These are phyloP conservation scores for Paradisaea rubra DNA, from an alignment of 2,113 vertebrate genomes.

Conservation along the genomic window DNA sequence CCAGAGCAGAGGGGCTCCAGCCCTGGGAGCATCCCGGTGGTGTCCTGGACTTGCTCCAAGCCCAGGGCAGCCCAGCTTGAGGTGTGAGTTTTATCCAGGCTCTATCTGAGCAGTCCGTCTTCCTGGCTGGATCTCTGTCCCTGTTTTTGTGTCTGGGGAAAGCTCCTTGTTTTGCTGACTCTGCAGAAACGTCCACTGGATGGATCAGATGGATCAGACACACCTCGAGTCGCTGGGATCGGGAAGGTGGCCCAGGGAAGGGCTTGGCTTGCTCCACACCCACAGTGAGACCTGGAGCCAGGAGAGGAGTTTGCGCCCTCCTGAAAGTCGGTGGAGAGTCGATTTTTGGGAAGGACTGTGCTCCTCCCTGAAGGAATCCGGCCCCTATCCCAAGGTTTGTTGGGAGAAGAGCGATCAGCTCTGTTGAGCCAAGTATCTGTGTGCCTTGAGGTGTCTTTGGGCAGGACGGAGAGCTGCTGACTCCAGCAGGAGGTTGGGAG, in stretches of 20 bases:
- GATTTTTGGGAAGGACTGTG: rapidly evolving
- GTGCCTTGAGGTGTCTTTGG: background rate
- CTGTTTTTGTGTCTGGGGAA: background rate
- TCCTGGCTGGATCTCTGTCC: background rate
- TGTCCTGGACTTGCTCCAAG: background rate
- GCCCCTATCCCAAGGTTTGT: background rate
- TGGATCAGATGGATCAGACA: background rate
- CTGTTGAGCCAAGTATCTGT: rapidly evolving
- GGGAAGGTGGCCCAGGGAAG: background rate
- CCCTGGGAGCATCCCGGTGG: rapidly evolving
- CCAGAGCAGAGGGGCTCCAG: background rate
- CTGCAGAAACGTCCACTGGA: rapidly evolving
- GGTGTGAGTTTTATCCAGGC: background rate
- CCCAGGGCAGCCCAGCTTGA: background rate
- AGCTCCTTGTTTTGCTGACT: background rate
- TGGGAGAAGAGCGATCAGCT: rapidly evolving
- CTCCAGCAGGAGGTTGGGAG: background rate
- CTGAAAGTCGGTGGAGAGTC: rapidly evolving
- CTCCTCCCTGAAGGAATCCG: rapidly evolving
- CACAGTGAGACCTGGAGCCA: background rate
- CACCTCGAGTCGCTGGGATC: rapidly evolving
- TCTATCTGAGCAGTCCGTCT: background rate
- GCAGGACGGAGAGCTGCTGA: background rate
- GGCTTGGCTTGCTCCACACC: background rate
- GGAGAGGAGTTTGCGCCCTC: background rate